A percentile compares a stretch with the other conserved stretches of the same genome.
phyloP scores from a whole-genome alignment of 2,113 vertebrate genomes.

The Oncorhynchus masou region DNA sequence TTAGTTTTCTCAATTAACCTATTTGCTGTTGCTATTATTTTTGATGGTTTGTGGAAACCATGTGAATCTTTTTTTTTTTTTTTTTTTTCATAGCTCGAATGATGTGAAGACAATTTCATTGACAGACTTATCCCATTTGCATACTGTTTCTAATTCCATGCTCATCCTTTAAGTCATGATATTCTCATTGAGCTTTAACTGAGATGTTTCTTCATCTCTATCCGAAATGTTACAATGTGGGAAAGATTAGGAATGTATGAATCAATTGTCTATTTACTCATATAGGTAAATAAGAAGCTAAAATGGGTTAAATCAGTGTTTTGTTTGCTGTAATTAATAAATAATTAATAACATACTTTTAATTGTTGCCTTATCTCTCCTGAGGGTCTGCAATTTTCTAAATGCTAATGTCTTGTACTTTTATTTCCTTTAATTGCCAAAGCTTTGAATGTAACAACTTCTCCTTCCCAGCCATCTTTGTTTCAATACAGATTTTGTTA shows the following conservation, averaged over 20 bases:
- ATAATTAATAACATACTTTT: neutral
- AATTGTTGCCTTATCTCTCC: slow-evolving; percentile 1
- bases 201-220: no score
- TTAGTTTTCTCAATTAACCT: slow-evolving; percentile 36
- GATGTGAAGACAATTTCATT: neutral
- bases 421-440: slow-evolving; percentile 53
- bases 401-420: slow-evolving; percentile 11
- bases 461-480: neutral
- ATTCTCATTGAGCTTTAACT: neutral
- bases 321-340: neutral
- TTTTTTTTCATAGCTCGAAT: neutral
- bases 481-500: neutral
- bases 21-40: slow-evolving; percentile 24
- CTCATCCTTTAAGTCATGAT: neutral
- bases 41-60: neutral
- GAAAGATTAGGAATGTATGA: no score
- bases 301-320: neutral
- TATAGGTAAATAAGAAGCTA: neutral
- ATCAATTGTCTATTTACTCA: no score
- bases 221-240: no score
- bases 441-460: slow-evolving; percentile 57
- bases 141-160: neutral
- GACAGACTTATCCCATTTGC: neutral
- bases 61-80: neutral
- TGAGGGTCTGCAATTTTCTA: slow-evolving; percentile 2